Conservation (phyloP, 2,797 vertebrate genomes). For the Notolabrus celidotus region DNA sequence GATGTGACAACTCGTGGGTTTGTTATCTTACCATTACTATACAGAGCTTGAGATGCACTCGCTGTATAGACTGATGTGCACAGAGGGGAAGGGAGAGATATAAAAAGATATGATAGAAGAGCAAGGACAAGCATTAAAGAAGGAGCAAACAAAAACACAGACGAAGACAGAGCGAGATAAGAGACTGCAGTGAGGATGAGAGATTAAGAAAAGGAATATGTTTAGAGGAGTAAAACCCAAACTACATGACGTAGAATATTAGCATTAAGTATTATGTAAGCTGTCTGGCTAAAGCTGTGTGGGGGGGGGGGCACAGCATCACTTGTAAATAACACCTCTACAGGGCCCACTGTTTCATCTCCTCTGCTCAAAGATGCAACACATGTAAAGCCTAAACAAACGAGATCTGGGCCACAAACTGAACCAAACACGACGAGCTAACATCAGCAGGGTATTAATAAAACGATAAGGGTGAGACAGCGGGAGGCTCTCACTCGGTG, state of each 20-base stretch:
- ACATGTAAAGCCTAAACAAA: conserved; percentile 74
- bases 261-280: conserved; percentile 67
- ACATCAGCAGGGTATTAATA: neutral
- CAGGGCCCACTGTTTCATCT: conserved; percentile 62
- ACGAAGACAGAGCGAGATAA: neutral
- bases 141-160: neutral
- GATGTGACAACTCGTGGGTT: conserved; percentile 72
- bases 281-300: conserved; percentile 40
- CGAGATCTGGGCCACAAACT: conserved; percentile 62
- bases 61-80: conserved; percentile 14
- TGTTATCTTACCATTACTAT: conserved; percentile 53
- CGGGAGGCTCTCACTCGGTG: neutral
- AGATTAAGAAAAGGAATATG: neutral
- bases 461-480: conserved; percentile 6
- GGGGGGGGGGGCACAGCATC: conserved; percentile 74
- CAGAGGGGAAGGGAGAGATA: neutral
- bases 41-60: conserved; percentile 28
- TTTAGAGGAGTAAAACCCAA: neutral
- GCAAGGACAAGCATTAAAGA: neutral
- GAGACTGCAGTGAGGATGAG: neutral
- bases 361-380: conserved; percentile 51
- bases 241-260: conserved; percentile 34
- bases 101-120: neutral
- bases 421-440: conserved; percentile 14
- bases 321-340: conserved; percentile 77